Base-by-base conservation (phyloP, 2,797 vertebrate genomes). In the Mus minutoides region DNA sequence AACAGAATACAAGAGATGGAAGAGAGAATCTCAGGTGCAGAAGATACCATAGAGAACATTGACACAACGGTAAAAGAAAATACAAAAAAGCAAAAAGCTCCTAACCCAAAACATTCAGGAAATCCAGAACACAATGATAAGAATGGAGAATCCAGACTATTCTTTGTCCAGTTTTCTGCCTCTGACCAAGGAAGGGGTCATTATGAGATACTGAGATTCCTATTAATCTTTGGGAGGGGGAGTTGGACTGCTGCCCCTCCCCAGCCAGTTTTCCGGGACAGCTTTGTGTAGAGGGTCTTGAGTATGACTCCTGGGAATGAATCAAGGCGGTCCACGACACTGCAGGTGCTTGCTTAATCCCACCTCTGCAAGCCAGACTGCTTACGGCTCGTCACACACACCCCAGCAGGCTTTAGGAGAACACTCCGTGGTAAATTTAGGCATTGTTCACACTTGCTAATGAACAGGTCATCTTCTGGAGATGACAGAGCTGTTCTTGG, bases 391-490 rank as follows among this genome's bases (percentile, higher is more conserved):
- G 16, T 43, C 80, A 24, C 19, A n/a, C 16, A 17, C 8, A 34
- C 29, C 56, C 52, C 11, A 2, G 67, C 4, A 1, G 69, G 78
- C 40, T 78, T 31, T 34, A 83, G 29, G 92, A 77, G 84, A 40
- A 85, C 83, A 31, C 37, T 31, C n/a, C 2, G 75, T 0, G 24
- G 21, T 49, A 71, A 0, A 1, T 37, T 40, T 14, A 77, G 31
- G 90, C 29, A 24, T 94, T 94, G 94, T 80, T 97, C 96, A 95
- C 89, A 10, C 56, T 95, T 89, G 83, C 87, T 91, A 93, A 97
- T 12, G 92, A 60, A 4, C 5, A 90, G 88, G 92, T 96, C 95
- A 97, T 95, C 75, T 29, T 1, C 17, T 24, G 24, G 7, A 56
- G 96, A 85, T 1, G 62, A 29, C 43, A n/a, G 90, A 67, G 92